Base-by-base conservation (phyloP, 2,888 invertebrate genomes). In the Gymnoscelis rufifasciata region DNA sequence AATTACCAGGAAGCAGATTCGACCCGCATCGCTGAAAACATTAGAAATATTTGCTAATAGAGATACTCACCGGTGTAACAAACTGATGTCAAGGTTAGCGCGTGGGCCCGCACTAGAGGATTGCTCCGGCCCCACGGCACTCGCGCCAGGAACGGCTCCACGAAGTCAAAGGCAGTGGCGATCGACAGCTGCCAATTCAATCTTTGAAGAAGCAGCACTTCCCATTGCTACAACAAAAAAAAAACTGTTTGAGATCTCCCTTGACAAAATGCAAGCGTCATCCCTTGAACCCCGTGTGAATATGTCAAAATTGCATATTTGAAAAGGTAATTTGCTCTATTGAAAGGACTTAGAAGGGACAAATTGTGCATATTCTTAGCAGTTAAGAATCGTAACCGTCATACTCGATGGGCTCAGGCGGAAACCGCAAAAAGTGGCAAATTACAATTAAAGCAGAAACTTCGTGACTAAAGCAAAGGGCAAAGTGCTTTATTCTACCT, bases 121-220 rank as follows among this genome's bases (percentile, higher is more conserved):
- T 90, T 90, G 40, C 89, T 78, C 45, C 89, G 86, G 49, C 90
- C 90, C 90, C 92, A 92, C 11, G 90, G 78, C 54, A 86, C 80
- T 60, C 94, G 87, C 60, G 92, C 91, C 53, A 95, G 83, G 60
- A 95, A 90, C 64, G 94, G 95, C 72, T 95, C 95, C 66, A 95
- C 90, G 82, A 94, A 95, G 82, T 95, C 95, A 78, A 93, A 93
- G 6, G 94, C 93, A 1, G 95, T 95, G 42, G 95, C 91, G 19
- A 93, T 91, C 23, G 92, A 92, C 58, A 94, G 86, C 79, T 95
- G 93, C 95, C 95, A 96, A 70, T 93, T 91, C 56, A 96, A 80
- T 70, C 92, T 91, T 55, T 92, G 92, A 57, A 95, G 86, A 27
- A 95, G 89, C 75, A 94, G 83, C 62, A 94, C 83, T 82, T 96